These are phyloP conservation scores for Brenthis hecate DNA, from an alignment of 2,888 invertebrate species.

Conservation along the genomic window DNA sequence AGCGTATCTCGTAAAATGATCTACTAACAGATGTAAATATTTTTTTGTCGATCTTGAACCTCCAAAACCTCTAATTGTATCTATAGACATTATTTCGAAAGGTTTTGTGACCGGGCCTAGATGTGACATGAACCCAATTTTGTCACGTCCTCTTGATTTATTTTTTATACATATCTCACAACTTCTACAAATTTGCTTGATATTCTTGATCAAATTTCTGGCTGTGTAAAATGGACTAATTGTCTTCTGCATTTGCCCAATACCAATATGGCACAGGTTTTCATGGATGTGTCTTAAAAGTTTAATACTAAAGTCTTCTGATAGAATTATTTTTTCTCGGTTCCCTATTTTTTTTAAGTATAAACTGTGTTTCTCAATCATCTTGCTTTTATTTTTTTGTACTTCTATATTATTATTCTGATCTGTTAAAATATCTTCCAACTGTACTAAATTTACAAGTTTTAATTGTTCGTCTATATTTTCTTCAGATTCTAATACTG, in stretches of 20 bases:
- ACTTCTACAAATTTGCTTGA: too few relatives aligned
- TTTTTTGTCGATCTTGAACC: slow-evolving; percentile 24
- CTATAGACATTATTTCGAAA: slow-evolving; percentile 21
- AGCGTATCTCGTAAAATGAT: slow-evolving; percentile 19
- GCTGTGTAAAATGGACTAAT: too few relatives aligned
- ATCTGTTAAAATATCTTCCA: slow-evolving; percentile 27
- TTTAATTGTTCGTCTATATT: slow-evolving; percentile 32
- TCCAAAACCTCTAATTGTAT: slow-evolving; percentile 18
- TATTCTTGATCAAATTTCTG: too few relatives aligned
- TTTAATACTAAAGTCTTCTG: slow-evolving; percentile 10
- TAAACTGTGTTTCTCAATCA: neutral
- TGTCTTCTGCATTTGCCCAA: slow-evolving; percentile 16
- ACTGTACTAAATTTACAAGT: slow-evolving; percentile 27
- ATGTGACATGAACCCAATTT: too few relatives aligned
- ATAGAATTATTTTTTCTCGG: slow-evolving; percentile 24
- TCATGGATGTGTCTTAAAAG: slow-evolving; percentile 15
- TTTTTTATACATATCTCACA: too few relatives aligned
- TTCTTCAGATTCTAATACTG: slow-evolving; percentile 24
- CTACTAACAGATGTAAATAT: slow-evolving; percentile 19
- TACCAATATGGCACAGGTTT: slow-evolving; percentile 16
- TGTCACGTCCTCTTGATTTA: too few relatives aligned
- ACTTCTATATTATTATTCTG: slow-evolving; percentile 24
- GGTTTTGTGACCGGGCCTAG: neutral
- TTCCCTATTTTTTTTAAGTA: slow-evolving; percentile 3
- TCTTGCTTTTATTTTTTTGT: neutral